Evolutionary conservation across 2,888 invertebrate genomes (phyloP), one percentile per base, ranked within the genome.

Genomic region (Noctua janthina): DNA sequence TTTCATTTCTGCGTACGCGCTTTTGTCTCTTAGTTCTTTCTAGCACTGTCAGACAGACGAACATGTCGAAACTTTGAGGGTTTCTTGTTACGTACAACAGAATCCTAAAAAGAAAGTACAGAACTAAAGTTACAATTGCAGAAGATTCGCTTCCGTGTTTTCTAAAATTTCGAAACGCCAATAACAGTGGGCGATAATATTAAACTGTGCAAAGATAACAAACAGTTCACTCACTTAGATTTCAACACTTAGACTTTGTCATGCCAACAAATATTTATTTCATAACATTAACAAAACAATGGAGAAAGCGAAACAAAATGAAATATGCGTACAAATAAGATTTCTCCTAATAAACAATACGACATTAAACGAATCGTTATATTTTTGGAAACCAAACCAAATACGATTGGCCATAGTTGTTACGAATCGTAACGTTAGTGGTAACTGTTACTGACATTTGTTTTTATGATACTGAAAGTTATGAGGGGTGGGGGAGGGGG

Each of bases 191-290:
- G 79, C 64, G 73, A 83, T 77, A 72, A 88, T 73, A 83, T 78
- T 80, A 68, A 79, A 66, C 78, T 72, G 29, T 76, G 71, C 81
- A 74, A 81, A 89, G 81, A 87, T 87, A 43, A 70, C 54, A 10
- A 76, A 78, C 59, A 74, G 13, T 46, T 46, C 43, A 75, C 11
- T 80, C 39, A 71, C 15, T 81, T 68, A 56, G 2, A 82, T 86
- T 78, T 74, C 78, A 73, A 78, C 87, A 84, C 69, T 80, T 67
- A 46, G 78, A 86, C 46, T 89, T 85, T 83, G 88, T 84, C 83
- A 85, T 56, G 77, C 68, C 79, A 0, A 90, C 88, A 76, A 88
- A 90, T 84, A 88, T 89, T 90, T 75, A 87, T 79, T 83, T 83
- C 71, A 81, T 39, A 76, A 81, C 80, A 79, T 67, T 81, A 67